Conservation (phyloP, 2,888 invertebrate species). For the Trimorus sp. region DNA sequence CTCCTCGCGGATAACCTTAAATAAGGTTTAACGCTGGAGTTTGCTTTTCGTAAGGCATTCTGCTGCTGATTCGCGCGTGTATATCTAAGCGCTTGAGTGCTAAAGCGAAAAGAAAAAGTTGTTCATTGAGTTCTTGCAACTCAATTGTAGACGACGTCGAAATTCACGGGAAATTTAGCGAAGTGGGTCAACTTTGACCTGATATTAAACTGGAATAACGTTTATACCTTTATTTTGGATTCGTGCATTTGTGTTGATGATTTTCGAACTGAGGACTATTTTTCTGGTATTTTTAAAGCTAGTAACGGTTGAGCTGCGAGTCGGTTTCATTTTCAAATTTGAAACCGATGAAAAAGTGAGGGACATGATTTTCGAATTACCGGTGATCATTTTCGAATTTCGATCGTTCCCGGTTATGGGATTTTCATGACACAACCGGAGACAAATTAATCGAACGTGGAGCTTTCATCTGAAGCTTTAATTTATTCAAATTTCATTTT, state of each 20-base stretch:
- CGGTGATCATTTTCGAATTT: too few species aligned
- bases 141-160: constrained; percentile 45
- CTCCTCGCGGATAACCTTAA: constrained; percentile 10
- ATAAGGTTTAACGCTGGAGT: constrained; percentile 24
- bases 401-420: too few species aligned
- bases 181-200: constrained; percentile 42
- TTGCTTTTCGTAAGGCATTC: constrained; percentile 18
- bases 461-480: too few species aligned
- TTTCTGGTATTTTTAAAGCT: too few species aligned
- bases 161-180: constrained; percentile 30
- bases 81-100: constrained; percentile 23
- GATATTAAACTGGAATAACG: constrained; percentile 20
- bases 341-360: too few species aligned
- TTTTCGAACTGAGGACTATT: not conserved
- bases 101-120: constrained; percentile 39
- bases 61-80: constrained; percentile 6
- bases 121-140: constrained; percentile 38
- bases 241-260: constrained; percentile 16
- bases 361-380: too few species aligned
- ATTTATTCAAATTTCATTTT: too few species aligned
- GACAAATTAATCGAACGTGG: too few species aligned
- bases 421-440: too few species aligned
- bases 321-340: too few species aligned
- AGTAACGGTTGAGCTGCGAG: too few species aligned
- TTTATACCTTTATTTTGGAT: too few species aligned